Evolutionary conservation across 1,140 invertebrate species (phyloP), one percentile per base, ranked within the genome.

Genomic region (Uloborus diversus): DNA sequence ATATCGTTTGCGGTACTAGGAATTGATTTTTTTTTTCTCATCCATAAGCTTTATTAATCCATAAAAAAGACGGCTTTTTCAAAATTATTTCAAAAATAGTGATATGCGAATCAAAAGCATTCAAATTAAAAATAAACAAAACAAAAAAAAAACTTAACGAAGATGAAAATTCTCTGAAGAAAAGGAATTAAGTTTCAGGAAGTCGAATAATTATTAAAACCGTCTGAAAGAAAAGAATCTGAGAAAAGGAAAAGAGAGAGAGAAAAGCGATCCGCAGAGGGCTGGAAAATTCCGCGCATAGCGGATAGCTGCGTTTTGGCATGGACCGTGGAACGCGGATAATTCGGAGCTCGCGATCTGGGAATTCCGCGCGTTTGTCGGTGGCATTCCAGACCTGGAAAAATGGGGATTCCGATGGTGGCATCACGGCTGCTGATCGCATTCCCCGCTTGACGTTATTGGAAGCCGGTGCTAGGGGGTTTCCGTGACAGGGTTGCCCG

Each of bases 161-260:
- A n/a, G n/a, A n/a, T n/a, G n/a, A n/a, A n/a, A n/a, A n/a, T n/a
- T n/a, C n/a, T n/a, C n/a, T n/a, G n/a, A n/a, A n/a, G 37, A 57
- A 71, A 71, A 75, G 53, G 53, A 75, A 64, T 62, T 64, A 75
- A 62, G 37, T 75, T 64, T 75, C 49, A 17, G 42, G 49, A 51
- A 75, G 71, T 75, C 71, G 53, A 62, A 75, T 75, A 75, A 75
- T 75, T 75, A 75, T 75, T 75, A 75, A 75, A 75, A 75, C 57
- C 71, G 66, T 69, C 66, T 20, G 69, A 73, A 73, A 61, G 37
- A 73, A 47, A 35, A 42, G 17, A 73, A 47, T 37, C 33, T 30
- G 32, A 56, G 27, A 33, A 53, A n/a, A n/a, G 28, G 11, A 27
- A 32, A 70, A 30, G 32, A 33, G 53, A 20, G 61, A 73, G 61